Base-by-base conservation (phyloP, 2,113 vertebrate genomes). In the Scortum barcoo region DNA sequence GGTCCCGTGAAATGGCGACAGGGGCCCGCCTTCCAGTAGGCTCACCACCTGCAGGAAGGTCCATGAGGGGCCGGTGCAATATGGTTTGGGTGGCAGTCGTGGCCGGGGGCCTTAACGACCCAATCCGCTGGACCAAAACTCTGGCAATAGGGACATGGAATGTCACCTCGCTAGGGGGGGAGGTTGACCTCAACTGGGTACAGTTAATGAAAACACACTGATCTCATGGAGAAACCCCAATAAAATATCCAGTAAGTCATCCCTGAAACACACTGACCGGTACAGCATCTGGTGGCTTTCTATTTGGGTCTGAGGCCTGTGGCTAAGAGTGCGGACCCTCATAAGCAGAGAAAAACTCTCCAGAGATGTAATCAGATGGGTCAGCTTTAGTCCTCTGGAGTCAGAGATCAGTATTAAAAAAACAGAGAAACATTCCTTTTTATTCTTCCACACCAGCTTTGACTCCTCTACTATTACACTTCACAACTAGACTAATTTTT, bases 321-420 rank as follows among this genome's bases (percentile, higher is more conserved):
- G 90, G 92, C 81, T 84, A 72, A 86, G 93, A 92, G 93, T 85
- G 93, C 84, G 91, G 90, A 88, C 88, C 85, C 58, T 92, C 57
- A 51, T 81, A 75, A 88, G 80, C 19, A 76, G 86, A 75, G 83
- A 90, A 79, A 65, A 83, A 79, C 60, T 90, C 73, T 83, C 46
- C 57, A 42, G 81, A 81, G 88, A 88, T 90, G 70, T 86, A 82
- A 89, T 90, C 85, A 56, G 63, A 36, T 54, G 20, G 24, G 78
- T 44, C 67, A 51, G 38, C 24, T 33, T 61, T 68, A 44, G 46
- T 46, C 44, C 28, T 80, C 51, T 78, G 46, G 36, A 71, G 73
- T 54, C 42, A 76, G 38, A 72, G 40, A 53, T 65, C 17, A 56
- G 48, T 2, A 71, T 6, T 22, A 20, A 33, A 14, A 24, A 20